Conservation (phyloP, 2,797 vertebrate species). For the Momotus momota region DNA sequence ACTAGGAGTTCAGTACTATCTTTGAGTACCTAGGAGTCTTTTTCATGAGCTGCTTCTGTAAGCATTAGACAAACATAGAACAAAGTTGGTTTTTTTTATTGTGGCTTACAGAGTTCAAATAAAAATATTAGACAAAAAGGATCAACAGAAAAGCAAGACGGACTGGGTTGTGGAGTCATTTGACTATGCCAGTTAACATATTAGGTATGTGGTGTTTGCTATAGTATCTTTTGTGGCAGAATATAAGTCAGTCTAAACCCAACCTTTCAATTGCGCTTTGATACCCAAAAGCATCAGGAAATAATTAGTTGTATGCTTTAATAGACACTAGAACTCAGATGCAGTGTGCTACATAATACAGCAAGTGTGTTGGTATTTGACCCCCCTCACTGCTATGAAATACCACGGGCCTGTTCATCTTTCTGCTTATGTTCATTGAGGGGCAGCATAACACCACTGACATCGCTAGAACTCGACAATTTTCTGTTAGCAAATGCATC, state of each 20-base stretch:
- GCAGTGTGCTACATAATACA: not conserved
- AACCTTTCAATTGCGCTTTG: not conserved
- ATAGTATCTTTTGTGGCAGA: not conserved
- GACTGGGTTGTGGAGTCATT: not conserved
- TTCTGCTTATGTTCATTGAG: not conserved
- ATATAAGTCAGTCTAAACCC: not conserved
- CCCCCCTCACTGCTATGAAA: not conserved
- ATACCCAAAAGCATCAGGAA: not conserved
- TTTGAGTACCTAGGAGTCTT: not conserved
- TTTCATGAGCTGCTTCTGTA: not conserved
- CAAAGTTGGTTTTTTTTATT: not conserved
- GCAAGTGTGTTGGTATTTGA: not conserved
- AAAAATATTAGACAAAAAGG: not conserved
- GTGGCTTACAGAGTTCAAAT: not conserved
- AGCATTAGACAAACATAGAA: not conserved
- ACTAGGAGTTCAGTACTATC: not conserved
- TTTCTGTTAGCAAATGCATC: not conserved
- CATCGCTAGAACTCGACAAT: not conserved
- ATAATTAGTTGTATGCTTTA: not conserved
- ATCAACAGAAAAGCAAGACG: not conserved
- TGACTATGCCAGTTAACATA: not conserved
- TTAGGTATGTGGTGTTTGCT: not conserved
- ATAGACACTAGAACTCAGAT: not conserved
- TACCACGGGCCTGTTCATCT: not conserved
- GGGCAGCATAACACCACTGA: not conserved